phyloP scores from a whole-genome alignment of 2,797 vertebrate species.

The Anguilla marmorata region DNA sequence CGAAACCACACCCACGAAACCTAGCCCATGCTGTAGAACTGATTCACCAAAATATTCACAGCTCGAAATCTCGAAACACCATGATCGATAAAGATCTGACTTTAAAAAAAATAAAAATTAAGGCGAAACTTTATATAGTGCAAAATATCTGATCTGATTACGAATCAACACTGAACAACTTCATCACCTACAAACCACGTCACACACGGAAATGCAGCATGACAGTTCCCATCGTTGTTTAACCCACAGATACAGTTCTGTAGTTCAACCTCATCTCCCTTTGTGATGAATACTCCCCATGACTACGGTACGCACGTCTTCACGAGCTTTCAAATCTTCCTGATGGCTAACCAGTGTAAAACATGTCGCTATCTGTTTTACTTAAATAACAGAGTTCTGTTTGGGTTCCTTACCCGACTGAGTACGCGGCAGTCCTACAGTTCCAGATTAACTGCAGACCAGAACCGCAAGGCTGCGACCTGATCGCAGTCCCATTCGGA shows the following conservation, averaged over 20 bases:
- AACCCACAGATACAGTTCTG: no score
- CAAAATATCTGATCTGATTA: background rate
- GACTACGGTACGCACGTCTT: background rate
- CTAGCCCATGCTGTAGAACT: background rate
- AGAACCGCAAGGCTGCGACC: background rate
- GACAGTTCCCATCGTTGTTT: background rate
- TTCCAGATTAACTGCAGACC: background rate
- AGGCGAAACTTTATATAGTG: background rate
- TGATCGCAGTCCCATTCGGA: background rate
- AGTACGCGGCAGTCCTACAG: background rate
- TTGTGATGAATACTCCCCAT: background rate
- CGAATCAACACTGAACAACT: background rate
- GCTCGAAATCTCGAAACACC: background rate
- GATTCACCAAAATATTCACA: background rate
- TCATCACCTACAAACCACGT: background rate
- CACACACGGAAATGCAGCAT: background rate
- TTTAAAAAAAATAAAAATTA: background rate
- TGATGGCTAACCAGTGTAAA: background rate
- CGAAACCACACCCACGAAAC: constrained; percentile 7
- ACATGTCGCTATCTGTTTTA: background rate
- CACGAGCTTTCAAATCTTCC: background rate
- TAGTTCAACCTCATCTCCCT: background rate
- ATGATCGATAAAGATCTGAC: background rate
- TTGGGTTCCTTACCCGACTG: background rate
- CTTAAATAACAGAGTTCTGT: background rate